Evolutionary conservation across 92 coral and sea anemone species (phyloP).

Genomic region (Parazoanthus swiftii): DNA sequence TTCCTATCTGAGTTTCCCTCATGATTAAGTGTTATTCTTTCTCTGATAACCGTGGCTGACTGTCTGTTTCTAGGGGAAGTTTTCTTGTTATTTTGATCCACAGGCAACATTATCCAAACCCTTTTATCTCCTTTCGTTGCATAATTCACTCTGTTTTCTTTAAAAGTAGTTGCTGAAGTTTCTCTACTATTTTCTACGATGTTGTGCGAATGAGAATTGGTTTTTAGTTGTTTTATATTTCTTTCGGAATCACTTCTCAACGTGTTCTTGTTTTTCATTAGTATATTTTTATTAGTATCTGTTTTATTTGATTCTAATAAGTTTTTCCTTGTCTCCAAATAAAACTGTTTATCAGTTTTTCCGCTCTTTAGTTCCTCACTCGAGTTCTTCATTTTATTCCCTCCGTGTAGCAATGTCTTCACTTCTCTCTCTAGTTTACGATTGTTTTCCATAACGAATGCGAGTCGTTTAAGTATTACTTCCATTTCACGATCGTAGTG

Average conservation of each 20-base stretch:
- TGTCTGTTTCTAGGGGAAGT: neutral
- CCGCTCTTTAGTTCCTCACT: neutral
- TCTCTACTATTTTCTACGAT: neutral
- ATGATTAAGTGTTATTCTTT: neutral
- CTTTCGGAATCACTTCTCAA: neutral
- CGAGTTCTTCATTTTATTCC: neutral
- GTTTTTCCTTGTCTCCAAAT: neutral
- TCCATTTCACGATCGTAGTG: constrained; percentile 53
- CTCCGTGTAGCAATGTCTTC: constrained; percentile 42
- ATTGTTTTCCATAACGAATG: constrained; percentile 65
- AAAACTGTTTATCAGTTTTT: neutral
- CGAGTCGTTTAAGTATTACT: constrained; percentile 52
- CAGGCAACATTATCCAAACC: neutral
- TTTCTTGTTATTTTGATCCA: neutral
- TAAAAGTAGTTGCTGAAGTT: neutral
- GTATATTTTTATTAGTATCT: neutral
- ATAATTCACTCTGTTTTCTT: neutral
- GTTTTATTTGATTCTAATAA: neutral
- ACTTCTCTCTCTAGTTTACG: constrained; percentile 65
- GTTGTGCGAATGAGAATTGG: neutral
- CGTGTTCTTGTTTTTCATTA: neutral
- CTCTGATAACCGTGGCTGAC: neutral
- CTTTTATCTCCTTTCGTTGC: neutral
- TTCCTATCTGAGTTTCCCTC: neutral
- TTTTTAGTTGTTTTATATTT: neutral